These are phyloP conservation scores for Atrichornis clamosus DNA, from an alignment of 2,113 vertebrate genomes.

Conservation along the genomic window DNA sequence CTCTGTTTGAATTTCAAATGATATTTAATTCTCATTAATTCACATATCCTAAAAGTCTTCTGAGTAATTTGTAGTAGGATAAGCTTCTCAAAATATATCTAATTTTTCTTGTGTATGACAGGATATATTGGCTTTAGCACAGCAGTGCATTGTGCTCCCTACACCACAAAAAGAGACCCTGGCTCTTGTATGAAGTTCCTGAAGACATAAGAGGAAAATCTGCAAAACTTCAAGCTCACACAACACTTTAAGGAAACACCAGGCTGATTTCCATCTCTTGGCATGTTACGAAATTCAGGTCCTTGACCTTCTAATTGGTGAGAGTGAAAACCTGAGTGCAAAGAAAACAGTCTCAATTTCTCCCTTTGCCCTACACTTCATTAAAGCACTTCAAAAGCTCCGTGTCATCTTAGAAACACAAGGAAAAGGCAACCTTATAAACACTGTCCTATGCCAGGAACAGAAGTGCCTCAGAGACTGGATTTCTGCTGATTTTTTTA, in stretches of 20 bases:
- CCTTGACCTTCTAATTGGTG: background rate
- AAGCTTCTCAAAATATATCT: background rate
- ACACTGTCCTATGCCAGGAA: background rate
- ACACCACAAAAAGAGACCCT: background rate
- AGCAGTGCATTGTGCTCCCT: background rate
- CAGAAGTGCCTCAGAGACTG: background rate
- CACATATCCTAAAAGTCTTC: background rate
- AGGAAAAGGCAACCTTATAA: background rate
- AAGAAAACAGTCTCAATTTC: background rate
- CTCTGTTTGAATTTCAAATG: background rate
- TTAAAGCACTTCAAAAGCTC: constrained; percentile 17
- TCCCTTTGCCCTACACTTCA: background rate
- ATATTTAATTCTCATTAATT: background rate
- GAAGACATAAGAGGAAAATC: background rate
- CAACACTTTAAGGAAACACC: background rate
- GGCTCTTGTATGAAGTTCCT: background rate
- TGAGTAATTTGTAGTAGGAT: background rate
- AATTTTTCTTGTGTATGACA: background rate
- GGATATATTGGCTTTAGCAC: background rate
- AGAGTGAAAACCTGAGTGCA: background rate
- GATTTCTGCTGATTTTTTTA: background rate
- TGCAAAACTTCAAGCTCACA: background rate
- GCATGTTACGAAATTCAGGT: background rate
- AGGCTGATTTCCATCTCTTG: background rate
- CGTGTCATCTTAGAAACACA: background rate